A percentile compares a stretch with the other conserved stretches of the same genome.
Conservation (phyloP, 1,140 invertebrate species). For the Brachionus angularis region DNA sequence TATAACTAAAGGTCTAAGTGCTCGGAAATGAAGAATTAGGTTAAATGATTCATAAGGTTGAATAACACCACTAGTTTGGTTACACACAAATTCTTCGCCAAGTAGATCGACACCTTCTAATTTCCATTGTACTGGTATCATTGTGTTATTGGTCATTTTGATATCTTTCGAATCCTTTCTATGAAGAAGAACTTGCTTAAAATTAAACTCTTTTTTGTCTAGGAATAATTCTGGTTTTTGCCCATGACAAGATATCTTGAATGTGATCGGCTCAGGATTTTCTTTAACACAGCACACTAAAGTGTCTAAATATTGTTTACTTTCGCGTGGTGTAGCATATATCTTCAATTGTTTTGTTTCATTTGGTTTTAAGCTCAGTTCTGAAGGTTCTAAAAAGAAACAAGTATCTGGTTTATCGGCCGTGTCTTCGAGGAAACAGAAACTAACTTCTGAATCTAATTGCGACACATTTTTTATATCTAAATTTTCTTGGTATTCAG, state of each 20-base stretch:
- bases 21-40: conserved; percentile 55
- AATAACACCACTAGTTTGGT: conserved; percentile 53
- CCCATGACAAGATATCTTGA: conserved; percentile 55
- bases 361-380: conserved; percentile 53
- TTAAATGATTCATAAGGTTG: conserved; percentile 54
- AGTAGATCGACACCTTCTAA: conserved; percentile 56
- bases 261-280: conserved; percentile 58
- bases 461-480: conserved; percentile 56
- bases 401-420: conserved; percentile 51
- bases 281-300: conserved; percentile 58
- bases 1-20: conserved; percentile 51
- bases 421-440: conserved; percentile 57
- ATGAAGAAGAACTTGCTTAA: conserved; percentile 58
- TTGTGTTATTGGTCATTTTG: conserved; percentile 55
- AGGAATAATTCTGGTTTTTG: conserved; percentile 56
- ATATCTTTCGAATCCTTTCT: conserved; percentile 58
- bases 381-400: conserved; percentile 56
- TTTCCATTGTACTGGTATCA: conserved; percentile 57
- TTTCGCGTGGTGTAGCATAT: conserved; percentile 56
- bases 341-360: conserved; percentile 52
- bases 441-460: conserved; percentile 56
- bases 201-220: conserved; percentile 56
- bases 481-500: conserved; percentile 56
- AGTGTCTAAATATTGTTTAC: conserved; percentile 53
- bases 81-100: conserved; percentile 58